Evolutionary conservation across 1,140 invertebrate species (phyloP).

Genomic region (Venustaconcha ellipsiformis): DNA sequence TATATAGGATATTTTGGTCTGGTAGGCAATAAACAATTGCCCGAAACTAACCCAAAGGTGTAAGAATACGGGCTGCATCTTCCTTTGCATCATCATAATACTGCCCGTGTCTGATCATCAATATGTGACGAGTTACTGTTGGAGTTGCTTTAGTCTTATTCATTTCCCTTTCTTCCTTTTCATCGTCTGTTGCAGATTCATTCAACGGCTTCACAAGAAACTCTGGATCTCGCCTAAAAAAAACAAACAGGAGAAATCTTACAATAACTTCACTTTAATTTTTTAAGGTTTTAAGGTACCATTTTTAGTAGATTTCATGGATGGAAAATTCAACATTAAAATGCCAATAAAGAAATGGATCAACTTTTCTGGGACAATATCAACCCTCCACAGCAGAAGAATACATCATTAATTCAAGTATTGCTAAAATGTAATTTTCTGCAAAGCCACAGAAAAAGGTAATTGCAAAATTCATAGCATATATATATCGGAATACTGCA

Average conservation of each 20-base stretch:
- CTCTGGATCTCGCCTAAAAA: conserved; percentile 80
- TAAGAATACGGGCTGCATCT: conserved; percentile 84
- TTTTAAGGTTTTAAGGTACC: not conserved
- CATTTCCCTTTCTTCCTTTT: conserved; percentile 56
- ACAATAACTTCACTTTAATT: not conserved
- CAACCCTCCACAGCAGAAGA: not conserved
- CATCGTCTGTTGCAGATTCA: conserved; percentile 67
- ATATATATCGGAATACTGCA: too few relatives aligned
- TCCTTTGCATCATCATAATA: conserved; percentile 82
- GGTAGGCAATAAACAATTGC: too few relatives aligned
- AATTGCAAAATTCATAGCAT: too few relatives aligned
- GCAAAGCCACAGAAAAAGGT: too few relatives aligned
- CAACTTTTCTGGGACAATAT: not conserved
- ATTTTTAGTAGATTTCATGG: too few relatives aligned
- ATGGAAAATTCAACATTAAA: too few relatives aligned
- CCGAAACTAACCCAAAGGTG: conserved; percentile 77
- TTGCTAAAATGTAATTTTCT: not conserved
- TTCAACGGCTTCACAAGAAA: conserved; percentile 77
- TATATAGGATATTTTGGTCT: too few relatives aligned
- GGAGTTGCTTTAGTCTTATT: conserved; percentile 69
- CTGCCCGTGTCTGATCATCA: conserved; percentile 96
- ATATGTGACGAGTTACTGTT: conserved; percentile 84
- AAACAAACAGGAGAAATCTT: conserved; percentile 18
- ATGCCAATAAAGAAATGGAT: not conserved
- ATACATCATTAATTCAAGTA: not conserved